Base-by-base conservation (phyloP, 92 coral and sea anemone species). In the Phenganax marumi region DNA sequence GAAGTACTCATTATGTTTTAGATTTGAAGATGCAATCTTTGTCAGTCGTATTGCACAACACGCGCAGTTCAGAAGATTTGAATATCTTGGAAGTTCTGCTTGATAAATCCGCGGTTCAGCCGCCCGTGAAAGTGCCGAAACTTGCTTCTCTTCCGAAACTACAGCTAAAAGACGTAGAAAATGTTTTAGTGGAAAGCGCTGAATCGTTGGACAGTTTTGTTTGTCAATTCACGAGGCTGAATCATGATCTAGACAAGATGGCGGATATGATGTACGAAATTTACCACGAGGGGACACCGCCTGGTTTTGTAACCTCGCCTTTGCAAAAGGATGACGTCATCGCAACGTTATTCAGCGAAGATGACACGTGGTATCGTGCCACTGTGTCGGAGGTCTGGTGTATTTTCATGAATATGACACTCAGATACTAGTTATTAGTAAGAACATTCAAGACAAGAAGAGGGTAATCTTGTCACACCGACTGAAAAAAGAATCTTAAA, bases 311-410 rank as follows among this genome's bases (percentile, higher is more conserved):
- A 11, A 50, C 46, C 60, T 18, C 56, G 43, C 73, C 83, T 19
- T 50, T 63, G 12, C 26, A 78, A 60, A 57, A 60, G 8, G 62
- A 53, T 43, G 72, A 78, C 83, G 53, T 78, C 13, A 13, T 78
- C 4, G 83, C 83, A 73, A 86, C 90, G 43, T 62, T 78, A 83
- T 91, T 91, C 71, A 80, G 89, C 23, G 91, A 91, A 57, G 94
- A 91, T 84, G 90, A 86, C 24, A 78, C 58, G n/a, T 91, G 94
- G 94, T 91, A 91, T 77, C 87, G 94, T 72, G 94, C 94, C 8
- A 61, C 81, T 60, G 82, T 91, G 58, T 60, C 83, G 58, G 83
- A 72, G 43, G 43, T 33, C 43, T 33, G 43, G 5, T 33, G 43
- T 33, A 33, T 33, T 33, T 33, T 33, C 43, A 33, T 33, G 43